Percentiles rank a stretch among this genome's conserved stretches.
These are phyloP conservation scores for Muscicapa adusta DNA, from an alignment of 2,113 vertebrate species.

Conservation along the genomic window DNA sequence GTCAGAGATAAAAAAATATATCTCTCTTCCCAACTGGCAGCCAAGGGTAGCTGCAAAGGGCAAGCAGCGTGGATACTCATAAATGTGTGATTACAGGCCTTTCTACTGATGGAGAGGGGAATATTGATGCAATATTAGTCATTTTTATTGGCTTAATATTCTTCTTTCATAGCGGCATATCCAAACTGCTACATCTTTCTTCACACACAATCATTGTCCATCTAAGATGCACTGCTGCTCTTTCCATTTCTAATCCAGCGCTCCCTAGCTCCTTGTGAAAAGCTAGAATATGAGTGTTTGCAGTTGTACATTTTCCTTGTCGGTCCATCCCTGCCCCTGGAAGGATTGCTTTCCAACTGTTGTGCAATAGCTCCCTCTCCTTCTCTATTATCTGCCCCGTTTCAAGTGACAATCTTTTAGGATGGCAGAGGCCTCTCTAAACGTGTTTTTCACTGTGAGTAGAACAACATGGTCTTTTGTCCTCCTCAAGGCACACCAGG, in stretches of 20 bases:
- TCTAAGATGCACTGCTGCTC: neutral
- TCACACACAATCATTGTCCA: neutral
- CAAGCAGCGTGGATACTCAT: conserved; percentile 38
- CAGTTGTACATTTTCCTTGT: neutral
- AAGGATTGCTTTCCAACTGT: neutral
- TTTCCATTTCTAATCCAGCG: neutral
- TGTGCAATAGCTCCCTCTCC: neutral
- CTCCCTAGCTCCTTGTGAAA: neutral
- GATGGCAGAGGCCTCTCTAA: neutral
- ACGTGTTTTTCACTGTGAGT: fast-evolving
- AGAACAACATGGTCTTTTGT: neutral
- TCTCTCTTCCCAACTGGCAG: conserved; percentile 40
- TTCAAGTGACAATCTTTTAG: neutral
- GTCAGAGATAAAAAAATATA: conserved; percentile 50
- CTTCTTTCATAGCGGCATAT: conserved; percentile 20
- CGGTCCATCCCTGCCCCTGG: neutral
- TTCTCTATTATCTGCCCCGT: neutral
- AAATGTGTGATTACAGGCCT: conserved; percentile 50
- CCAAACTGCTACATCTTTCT: conserved; percentile 41
- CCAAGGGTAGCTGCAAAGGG: conserved; percentile 54
- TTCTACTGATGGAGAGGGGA: conserved; percentile 39
- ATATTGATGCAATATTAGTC: conserved; percentile 44
- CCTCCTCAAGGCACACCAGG: fast-evolving
- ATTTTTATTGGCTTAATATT: conserved; percentile 60
- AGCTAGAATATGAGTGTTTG: neutral